Evolutionary conservation across 2,113 vertebrate species (phyloP), one percentile per base, ranked within the genome.

Genomic region (Dipodomys stephensi): DNA sequence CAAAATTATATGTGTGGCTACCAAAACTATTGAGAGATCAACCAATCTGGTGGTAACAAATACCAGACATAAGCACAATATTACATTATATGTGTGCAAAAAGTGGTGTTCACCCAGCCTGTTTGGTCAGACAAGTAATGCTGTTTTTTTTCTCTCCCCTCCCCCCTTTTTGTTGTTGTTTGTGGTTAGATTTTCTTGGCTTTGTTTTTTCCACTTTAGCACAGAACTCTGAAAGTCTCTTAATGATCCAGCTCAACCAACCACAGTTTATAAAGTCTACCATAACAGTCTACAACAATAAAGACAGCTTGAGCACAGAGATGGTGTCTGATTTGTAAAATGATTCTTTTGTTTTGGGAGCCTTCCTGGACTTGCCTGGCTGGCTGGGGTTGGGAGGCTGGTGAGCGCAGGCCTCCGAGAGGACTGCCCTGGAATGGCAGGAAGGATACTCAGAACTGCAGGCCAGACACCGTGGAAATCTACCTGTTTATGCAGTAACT

Each of bases 241-340:
- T 95, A 89, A 86, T 95, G 95, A 91, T 94, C 96, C 95, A 97
- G 10, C 85, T 94, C 83, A 67, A 69, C 96, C 96, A 96, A 97
- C 98, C 97, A 57, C 98, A 97, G 65, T 96, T 97, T 97, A 92
- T 65, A 91, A 98, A 98, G 96, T 97, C 96, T 98, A 84, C 96
- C 96, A 96, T 95, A 97, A 97, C 93, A 95, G 95, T 97, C 97
- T 98, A 53, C 76, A 94, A 95, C 86, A 97, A 96, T 96, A 97
- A 96, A 97, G 88, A 76, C 93, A 96, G 94, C 77, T 62, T 82
- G 32, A 44, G 85, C 67, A 67, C 77, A 95, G 86, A 90, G 92
- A 90, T 1, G 32, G 93, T 83, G 64, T 95, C 90, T 83, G 64
- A 91, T 97, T 94, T 94, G 69, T 97, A 83, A 97, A 98, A 93